These are phyloP conservation scores for Chionis minor DNA, from an alignment of 2,113 vertebrate species.

Conservation along the genomic window DNA sequence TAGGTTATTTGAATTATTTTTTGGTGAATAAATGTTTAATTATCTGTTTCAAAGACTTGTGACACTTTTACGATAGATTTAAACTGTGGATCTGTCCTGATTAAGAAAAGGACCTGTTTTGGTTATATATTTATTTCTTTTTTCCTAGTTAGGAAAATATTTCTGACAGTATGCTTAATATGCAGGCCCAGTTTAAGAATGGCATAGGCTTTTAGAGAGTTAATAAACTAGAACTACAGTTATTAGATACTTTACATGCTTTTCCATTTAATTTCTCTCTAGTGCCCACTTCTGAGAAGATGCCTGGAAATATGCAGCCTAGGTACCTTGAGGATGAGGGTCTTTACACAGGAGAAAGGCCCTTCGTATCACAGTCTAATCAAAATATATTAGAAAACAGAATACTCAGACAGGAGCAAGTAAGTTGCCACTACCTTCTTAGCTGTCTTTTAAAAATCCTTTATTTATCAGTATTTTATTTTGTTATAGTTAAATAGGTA, in stretches of 20 bases:
- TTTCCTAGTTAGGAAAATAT: background rate
- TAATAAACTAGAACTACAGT: background rate
- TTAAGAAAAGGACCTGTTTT: background rate
- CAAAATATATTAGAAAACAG: conserved; percentile 93
- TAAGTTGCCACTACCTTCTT: conserved; percentile 50
- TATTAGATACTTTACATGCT: background rate
- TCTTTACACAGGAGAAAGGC: conserved; percentile 89
- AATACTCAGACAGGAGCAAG: conserved; percentile 83
- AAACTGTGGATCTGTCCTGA: background rate
- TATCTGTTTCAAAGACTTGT: background rate
- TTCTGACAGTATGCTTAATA: background rate
- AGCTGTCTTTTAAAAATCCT: background rate
- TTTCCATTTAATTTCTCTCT: background rate
- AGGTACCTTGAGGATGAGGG: conserved; percentile 94
- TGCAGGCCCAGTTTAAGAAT: background rate
- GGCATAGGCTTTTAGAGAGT: background rate
- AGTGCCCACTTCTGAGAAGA: conserved; percentile 87
- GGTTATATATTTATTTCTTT: background rate
- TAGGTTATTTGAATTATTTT: background rate
- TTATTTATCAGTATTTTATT: background rate
- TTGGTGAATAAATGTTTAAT: background rate
- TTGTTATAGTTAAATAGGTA: background rate
- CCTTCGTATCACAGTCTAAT: conserved; percentile 76
- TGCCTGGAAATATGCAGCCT: conserved; percentile 87
- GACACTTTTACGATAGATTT: background rate